These are phyloP conservation scores for Hydrozoanthus gracilis DNA, from an alignment of 92 coral and sea anemone genomes.

Conservation along the genomic window DNA sequence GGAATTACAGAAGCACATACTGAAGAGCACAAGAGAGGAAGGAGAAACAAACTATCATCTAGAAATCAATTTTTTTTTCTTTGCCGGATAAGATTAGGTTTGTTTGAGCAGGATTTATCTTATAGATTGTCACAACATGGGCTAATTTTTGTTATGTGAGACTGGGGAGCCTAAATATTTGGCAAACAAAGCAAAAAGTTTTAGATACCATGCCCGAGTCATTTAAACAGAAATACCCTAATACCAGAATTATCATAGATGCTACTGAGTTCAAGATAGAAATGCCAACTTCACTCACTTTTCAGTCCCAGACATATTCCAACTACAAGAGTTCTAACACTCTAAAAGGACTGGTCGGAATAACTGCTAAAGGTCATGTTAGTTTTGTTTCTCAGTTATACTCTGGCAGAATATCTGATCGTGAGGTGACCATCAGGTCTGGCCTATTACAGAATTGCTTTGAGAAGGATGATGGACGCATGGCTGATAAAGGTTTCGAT, in stretches of 20 bases:
- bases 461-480: conserved; percentile 55
- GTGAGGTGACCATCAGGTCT: conserved; percentile 55
- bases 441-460: conserved; percentile 60
- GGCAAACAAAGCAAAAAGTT: conserved; percentile 63
- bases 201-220: conserved; percentile 58
- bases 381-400: conserved; percentile 63
- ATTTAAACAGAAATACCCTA: conserved; percentile 56
- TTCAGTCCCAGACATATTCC: conserved; percentile 64
- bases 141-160: conserved; percentile 61
- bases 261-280: conserved; percentile 61
- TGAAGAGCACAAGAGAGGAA: conserved; percentile 18
- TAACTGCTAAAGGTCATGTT: conserved; percentile 59
- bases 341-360: conserved; percentile 67
- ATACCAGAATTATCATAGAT: conserved; percentile 67
- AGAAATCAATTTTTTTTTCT: conserved; percentile 63
- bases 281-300: conserved; percentile 59
- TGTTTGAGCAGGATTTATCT: conserved; percentile 67
- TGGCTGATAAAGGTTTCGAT: conserved; percentile 63
- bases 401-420: conserved; percentile 71
- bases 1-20: not conserved
- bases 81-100: conserved; percentile 65
- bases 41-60: conserved; percentile 46
- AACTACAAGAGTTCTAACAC: conserved; percentile 69
- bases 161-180: conserved; percentile 58
- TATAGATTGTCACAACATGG: conserved; percentile 64